Conservation (phyloP, 2,888 invertebrate genomes). For the Andrena praecox region DNA sequence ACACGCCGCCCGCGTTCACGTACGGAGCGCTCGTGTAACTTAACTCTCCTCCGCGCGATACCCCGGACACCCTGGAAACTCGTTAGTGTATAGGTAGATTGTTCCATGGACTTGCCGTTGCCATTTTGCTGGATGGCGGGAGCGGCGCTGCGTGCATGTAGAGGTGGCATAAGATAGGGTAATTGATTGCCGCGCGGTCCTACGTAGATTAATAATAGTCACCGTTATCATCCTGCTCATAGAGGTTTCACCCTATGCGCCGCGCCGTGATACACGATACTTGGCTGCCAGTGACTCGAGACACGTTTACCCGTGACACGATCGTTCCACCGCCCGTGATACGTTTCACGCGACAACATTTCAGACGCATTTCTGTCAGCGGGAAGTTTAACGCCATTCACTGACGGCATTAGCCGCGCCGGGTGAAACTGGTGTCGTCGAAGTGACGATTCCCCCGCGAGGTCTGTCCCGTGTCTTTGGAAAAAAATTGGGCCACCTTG, state of each 20-base stretch:
- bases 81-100: slow-evolving; percentile 74
- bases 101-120: slow-evolving; percentile 69
- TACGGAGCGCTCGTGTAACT: slow-evolving; percentile 45
- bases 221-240: slow-evolving; percentile 69
- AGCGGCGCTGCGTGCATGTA: slow-evolving; percentile 47
- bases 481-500: neutral
- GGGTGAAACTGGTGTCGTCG: slow-evolving; percentile 67
- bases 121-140: slow-evolving; percentile 62
- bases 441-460: slow-evolving; percentile 19
- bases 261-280: slow-evolving; percentile 72
- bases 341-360: slow-evolving; percentile 58
- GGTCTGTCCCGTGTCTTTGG: neutral
- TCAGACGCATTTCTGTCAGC: slow-evolving; percentile 64
- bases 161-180: slow-evolving; percentile 75
- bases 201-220: slow-evolving; percentile 77
- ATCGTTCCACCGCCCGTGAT: slow-evolving; percentile 53
- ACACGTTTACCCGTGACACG: slow-evolving; percentile 65
- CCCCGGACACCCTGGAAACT: slow-evolving; percentile 63
- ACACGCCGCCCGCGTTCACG: neutral
- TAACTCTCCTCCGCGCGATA: slow-evolving; percentile 53
- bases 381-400: slow-evolving; percentile 58
- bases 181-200: slow-evolving; percentile 75
- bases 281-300: slow-evolving; percentile 70
- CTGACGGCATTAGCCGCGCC: slow-evolving; percentile 42
- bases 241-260: slow-evolving; percentile 63